Percentiles rank a stretch among this genome's conserved stretches.
Evolutionary conservation across 2,888 invertebrate genomes (phyloP).

Genomic region (Lasius fuliginosus): DNA sequence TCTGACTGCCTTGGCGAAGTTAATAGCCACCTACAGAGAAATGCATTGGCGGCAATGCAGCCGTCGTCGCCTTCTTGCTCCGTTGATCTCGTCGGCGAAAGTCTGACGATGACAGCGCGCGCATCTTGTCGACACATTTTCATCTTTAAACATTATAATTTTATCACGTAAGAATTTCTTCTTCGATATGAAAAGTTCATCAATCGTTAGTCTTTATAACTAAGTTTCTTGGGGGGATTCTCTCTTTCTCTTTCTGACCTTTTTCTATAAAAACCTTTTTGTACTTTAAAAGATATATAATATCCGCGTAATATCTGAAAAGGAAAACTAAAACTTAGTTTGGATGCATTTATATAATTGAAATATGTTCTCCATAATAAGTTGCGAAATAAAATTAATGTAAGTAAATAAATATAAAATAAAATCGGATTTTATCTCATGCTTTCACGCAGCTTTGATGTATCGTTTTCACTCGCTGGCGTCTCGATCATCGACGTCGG

Average conservation of each 20-base stretch:
- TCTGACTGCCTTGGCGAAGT: constrained; percentile 54
- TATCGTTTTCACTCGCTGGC: background rate
- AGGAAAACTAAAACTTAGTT: background rate
- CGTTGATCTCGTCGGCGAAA: constrained; percentile 80
- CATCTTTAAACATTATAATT: constrained; percentile 40
- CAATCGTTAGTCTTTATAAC: background rate
- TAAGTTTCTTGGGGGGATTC: background rate
- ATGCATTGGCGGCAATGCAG: constrained; percentile 68
- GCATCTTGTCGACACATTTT: constrained; percentile 58
- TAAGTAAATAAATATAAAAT: background rate
- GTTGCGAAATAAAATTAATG: background rate
- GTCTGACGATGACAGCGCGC: constrained; percentile 72
- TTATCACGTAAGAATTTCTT: constrained; percentile 48
- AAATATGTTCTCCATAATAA: background rate
- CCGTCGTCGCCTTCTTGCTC: constrained; percentile 76
- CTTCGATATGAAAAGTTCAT: background rate
- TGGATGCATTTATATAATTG: too few relatives aligned
- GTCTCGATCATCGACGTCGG: background rate
- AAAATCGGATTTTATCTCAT: background rate
- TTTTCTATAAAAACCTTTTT: background rate
- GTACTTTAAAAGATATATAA: background rate
- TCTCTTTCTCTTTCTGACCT: background rate
- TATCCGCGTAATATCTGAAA: background rate
- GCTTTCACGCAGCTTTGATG: background rate
- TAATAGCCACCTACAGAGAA: constrained; percentile 64